Evolutionary conservation across 2,888 invertebrate genomes (phyloP).

Genomic region (Laothoe populi): DNA sequence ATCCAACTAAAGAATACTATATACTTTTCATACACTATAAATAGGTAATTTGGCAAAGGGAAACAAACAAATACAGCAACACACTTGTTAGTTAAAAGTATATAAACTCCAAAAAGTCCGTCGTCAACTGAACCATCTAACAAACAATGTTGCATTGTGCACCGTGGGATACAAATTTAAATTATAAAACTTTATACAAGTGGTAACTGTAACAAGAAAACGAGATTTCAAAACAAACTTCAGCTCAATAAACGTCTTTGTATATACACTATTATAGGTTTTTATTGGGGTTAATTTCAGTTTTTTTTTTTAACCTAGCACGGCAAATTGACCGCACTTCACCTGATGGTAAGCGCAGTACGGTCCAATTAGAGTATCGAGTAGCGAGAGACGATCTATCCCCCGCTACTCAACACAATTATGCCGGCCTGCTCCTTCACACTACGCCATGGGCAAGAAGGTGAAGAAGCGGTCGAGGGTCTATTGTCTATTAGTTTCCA

Average conservation of each 20-base stretch:
- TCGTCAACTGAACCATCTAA: slow-evolving; percentile 22
- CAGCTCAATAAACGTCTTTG: slow-evolving; percentile 41
- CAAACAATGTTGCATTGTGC: slow-evolving; percentile 42
- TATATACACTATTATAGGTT: slow-evolving; percentile 34
- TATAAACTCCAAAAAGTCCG: slow-evolving; percentile 23
- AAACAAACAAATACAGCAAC: not conserved
- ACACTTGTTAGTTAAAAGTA: slow-evolving; percentile 19
- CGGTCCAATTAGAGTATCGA: no score
- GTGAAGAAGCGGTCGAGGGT: no score
- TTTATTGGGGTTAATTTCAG: slow-evolving; percentile 19
- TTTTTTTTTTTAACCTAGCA: no score
- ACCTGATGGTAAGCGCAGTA: no score
- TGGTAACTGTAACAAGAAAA: slow-evolving; percentile 47
- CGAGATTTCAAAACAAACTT: slow-evolving; percentile 41
- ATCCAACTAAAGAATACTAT: no score
- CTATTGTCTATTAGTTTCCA: no score
- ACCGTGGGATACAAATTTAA: slow-evolving; percentile 47
- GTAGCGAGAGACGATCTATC: no score
- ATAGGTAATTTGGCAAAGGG: not conserved
- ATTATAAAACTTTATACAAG: slow-evolving; percentile 53
- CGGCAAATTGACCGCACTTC: no score
- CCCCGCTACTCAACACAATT: no score
- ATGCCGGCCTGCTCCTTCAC: no score
- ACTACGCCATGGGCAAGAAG: no score
- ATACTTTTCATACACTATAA: not conserved